Percentiles rank a stretch among this genome's conserved stretches.
Evolutionary conservation across 2,797 vertebrate genomes (phyloP).

Genomic region (Catostomus latipinnis): DNA sequence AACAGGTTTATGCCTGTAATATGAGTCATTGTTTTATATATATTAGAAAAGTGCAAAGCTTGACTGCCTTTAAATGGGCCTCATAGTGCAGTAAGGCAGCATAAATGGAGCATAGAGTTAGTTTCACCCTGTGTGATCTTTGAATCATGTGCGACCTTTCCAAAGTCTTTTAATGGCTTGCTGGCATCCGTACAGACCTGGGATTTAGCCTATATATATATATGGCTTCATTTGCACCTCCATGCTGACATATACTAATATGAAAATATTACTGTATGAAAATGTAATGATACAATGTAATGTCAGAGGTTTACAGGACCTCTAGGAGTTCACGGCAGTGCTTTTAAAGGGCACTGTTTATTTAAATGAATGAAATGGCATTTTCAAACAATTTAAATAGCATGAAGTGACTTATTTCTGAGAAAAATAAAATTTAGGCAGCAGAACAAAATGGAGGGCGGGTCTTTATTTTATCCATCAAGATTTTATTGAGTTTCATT

Average conservation of each 20-base stretch:
- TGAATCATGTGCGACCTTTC: constrained; percentile 50
- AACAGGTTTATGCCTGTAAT: constrained; percentile 7
- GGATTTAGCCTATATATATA: constrained; percentile 16
- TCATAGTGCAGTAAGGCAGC: constrained; percentile 27
- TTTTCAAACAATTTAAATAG: too few species aligned
- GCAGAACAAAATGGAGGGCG: too few species aligned
- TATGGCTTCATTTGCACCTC: constrained; percentile 7
- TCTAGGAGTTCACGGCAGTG: not conserved
- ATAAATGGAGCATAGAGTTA: constrained; percentile 15
- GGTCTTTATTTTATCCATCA: too few species aligned
- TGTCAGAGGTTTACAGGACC: not conserved
- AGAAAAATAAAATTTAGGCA: too few species aligned
- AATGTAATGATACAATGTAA: not conserved
- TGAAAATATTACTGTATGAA: constrained; percentile 24
- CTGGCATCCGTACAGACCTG: constrained; percentile 35
- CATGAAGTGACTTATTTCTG: too few species aligned
- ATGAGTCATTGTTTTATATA: not conserved
- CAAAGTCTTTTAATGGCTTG: constrained; percentile 17
- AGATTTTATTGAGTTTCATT: too few species aligned
- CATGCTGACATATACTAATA: constrained; percentile 8
- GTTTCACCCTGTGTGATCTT: constrained; percentile 41
- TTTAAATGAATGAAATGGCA: not conserved
- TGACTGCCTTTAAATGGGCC: constrained; percentile 21
- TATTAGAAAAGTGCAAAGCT: constrained; percentile 33
- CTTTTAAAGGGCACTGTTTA: not conserved